Conservation (phyloP, 2,797 vertebrate species). For the Synanceia verrucosa region DNA sequence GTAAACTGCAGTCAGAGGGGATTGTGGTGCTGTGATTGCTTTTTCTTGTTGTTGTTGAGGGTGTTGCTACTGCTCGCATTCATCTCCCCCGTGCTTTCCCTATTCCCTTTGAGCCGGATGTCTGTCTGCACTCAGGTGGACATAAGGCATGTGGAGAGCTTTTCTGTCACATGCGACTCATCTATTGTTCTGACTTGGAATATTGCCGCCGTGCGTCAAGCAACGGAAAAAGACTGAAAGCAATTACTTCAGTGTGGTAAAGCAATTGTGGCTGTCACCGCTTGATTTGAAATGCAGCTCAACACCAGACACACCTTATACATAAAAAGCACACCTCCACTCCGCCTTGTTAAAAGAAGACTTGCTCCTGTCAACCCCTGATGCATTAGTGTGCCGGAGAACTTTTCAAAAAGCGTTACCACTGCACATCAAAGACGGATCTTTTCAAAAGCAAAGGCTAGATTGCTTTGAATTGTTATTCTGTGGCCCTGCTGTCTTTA, state of each 20-base stretch:
- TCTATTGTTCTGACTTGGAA: slow-evolving; percentile 56
- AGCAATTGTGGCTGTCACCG: slow-evolving; percentile 75
- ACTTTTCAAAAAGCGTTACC: slow-evolving; percentile 47
- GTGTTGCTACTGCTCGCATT: slow-evolving; percentile 3
- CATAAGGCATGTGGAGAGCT: slow-evolving; percentile 46
- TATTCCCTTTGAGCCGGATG: slow-evolving; percentile 41
- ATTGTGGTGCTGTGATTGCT: slow-evolving; percentile 56
- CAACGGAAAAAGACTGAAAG: slow-evolving; percentile 71
- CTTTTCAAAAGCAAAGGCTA: slow-evolving; percentile 44
- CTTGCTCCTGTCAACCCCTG: slow-evolving; percentile 49
- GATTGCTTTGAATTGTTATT: slow-evolving; percentile 40
- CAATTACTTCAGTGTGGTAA: slow-evolving; percentile 73
- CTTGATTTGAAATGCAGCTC: slow-evolving; percentile 68
- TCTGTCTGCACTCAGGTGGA: slow-evolving; percentile 61
- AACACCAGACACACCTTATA: slow-evolving; percentile 47
- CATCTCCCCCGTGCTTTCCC: slow-evolving; percentile 14
- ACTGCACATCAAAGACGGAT: slow-evolving; percentile 48
- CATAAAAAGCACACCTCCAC: slow-evolving; percentile 45
- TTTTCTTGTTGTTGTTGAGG: slow-evolving; percentile 30
- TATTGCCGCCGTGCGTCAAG: slow-evolving; percentile 50
- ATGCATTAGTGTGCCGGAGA: slow-evolving; percentile 51
- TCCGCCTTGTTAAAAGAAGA: slow-evolving; percentile 57
- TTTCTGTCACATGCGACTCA: slow-evolving; percentile 50
- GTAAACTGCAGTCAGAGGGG: slow-evolving; percentile 30
- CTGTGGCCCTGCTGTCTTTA: slow-evolving; percentile 18